phyloP scores from a whole-genome alignment of 2,113 vertebrate genomes.

The Heliornis fulica region DNA sequence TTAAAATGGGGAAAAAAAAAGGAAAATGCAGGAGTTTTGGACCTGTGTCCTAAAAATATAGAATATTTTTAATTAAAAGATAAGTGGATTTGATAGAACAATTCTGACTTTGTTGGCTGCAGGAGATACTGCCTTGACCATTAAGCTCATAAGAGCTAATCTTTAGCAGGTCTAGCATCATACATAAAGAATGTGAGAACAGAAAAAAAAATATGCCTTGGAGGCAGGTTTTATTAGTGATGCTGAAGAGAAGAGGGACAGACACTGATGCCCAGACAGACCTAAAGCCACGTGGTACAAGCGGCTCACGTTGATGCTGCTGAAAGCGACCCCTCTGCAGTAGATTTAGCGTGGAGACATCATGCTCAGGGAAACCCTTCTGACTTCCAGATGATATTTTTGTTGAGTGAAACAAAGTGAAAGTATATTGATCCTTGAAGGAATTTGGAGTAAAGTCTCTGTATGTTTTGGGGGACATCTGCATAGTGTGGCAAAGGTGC shows the following conservation, averaged over 20 bases:
- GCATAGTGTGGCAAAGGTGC: rapidly evolving
- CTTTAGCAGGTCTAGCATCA: not conserved
- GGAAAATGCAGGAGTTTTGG: not conserved
- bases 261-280: not conserved
- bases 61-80: not conserved
- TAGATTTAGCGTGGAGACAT: not conserved
- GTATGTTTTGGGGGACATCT: rapidly evolving
- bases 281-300: rapidly evolving
- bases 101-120: not conserved
- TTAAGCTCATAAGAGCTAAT: not conserved
- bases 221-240: not conserved
- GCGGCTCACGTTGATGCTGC: rapidly evolving
- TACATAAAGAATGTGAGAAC: not conserved
- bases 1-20: not conserved
- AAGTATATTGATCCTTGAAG: not conserved
- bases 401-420: not conserved
- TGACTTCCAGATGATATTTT: not conserved
- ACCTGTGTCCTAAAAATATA: not conserved
- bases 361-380: not conserved
- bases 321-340: rapidly evolving
- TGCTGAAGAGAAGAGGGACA: not conserved
- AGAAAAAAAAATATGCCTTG: not conserved
- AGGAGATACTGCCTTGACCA: not conserved
- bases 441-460: not conserved
- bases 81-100: not conserved